phyloP scores from a whole-genome alignment of 2,113 vertebrate species.

The Columba janthina region DNA sequence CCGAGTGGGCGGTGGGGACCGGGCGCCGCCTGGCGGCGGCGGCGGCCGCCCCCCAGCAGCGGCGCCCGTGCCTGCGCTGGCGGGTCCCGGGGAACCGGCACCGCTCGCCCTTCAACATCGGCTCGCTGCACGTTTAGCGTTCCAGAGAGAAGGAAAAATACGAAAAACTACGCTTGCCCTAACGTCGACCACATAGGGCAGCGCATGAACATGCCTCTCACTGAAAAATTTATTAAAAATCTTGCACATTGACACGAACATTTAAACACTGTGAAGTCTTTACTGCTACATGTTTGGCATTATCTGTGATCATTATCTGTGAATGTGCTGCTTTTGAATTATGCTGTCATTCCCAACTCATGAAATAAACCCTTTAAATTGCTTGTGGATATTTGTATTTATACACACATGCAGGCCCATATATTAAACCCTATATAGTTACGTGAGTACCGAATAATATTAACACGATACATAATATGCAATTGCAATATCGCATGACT shows the following conservation, averaged over 20 bases:
- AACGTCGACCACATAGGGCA: accelerated
- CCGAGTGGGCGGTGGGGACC: too few species aligned
- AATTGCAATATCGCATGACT: background rate
- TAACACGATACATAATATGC: background rate
- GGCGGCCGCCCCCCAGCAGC: too few species aligned
- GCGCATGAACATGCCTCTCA: accelerated
- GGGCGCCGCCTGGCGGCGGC: background rate
- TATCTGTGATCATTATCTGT: background rate
- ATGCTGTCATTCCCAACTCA: background rate
- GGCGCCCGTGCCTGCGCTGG: too few species aligned
- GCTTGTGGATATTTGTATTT: background rate
- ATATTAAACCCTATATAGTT: background rate
- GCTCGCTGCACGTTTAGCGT: accelerated
- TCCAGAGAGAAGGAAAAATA: background rate
- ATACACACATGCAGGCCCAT: too few species aligned
- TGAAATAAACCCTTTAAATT: background rate
- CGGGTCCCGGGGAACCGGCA: too few species aligned
- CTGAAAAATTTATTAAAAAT: accelerated
- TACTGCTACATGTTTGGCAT: background rate
- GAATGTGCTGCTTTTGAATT: background rate
- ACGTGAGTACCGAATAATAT: background rate
- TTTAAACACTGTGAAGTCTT: background rate
- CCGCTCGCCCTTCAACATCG: accelerated
- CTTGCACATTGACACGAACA: background rate
- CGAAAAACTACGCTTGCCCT: accelerated